Percentiles rank a stretch among this genome's conserved stretches.
phyloP scores from a whole-genome alignment of 2,888 invertebrate genomes.

The Chironomus tentans region DNA sequence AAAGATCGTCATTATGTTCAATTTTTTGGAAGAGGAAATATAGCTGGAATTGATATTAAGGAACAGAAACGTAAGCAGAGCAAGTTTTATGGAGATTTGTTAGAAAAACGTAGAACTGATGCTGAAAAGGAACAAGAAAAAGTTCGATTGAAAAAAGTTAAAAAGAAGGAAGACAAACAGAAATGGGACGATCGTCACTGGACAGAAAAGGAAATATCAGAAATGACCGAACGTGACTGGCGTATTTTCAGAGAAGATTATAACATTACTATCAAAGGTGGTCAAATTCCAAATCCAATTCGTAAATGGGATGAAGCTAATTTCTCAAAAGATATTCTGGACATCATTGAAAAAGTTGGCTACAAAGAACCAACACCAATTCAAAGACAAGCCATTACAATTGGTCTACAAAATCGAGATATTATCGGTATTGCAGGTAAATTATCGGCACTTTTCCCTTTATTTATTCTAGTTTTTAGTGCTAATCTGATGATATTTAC shows the following conservation, averaged over 20 bases:
- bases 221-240: slow-evolving; percentile 99
- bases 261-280: slow-evolving; percentile 96
- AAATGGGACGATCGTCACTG: slow-evolving; percentile 99
- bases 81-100: slow-evolving; percentile 90
- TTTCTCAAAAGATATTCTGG: slow-evolving; percentile 80
- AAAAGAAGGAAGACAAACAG: slow-evolving; percentile 93
- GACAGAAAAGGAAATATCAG: slow-evolving; percentile 86
- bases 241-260: slow-evolving; percentile 99
- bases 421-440: slow-evolving; percentile 88
- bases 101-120: slow-evolving; percentile 91
- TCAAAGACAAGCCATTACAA: slow-evolving; percentile 98
- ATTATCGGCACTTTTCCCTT: too few relatives aligned
- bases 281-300: slow-evolving; percentile 92
- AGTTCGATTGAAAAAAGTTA: slow-evolving; percentile 81
- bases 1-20: slow-evolving; percentile 95
- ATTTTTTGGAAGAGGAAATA: slow-evolving; percentile 95
- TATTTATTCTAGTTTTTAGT: too few relatives aligned
- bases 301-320: slow-evolving; percentile 91
- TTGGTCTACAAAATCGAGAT: slow-evolving; percentile 87
- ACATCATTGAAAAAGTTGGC: slow-evolving; percentile 89
- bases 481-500: too few relatives aligned
- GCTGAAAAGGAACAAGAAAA: slow-evolving; percentile 96
- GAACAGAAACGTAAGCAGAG: slow-evolving; percentile 91
- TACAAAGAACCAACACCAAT: slow-evolving; percentile 99
- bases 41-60: slow-evolving; percentile 98